These are phyloP conservation scores for Apolygus lucorum DNA, from an alignment of 1,140 invertebrate genomes.

Conservation along the genomic window DNA sequence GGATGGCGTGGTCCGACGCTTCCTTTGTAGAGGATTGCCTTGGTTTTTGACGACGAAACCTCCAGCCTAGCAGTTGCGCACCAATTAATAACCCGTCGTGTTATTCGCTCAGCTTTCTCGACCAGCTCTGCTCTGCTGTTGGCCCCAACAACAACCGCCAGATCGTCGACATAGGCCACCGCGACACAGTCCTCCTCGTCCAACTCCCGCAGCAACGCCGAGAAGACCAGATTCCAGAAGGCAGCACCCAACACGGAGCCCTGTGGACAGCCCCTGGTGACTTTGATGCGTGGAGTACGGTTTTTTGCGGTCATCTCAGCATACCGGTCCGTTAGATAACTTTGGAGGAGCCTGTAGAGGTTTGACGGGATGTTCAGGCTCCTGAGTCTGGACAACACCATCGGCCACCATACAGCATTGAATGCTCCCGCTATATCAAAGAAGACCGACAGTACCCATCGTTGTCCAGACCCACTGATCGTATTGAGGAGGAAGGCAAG, in stretches of 20 bases:
- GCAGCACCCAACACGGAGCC: constrained; percentile 1
- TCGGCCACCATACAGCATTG: too few relatives aligned
- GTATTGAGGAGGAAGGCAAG: too few relatives aligned
- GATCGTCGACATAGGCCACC: constrained; percentile 17
- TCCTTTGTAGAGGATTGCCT: constrained; percentile 26
- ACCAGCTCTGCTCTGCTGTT: background rate
- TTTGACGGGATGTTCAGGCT: too few relatives aligned
- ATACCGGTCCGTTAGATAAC: too few relatives aligned
- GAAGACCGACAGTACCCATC: too few relatives aligned
- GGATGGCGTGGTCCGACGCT: constrained; percentile 9
- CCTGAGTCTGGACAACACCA: too few relatives aligned
- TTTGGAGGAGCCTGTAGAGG: too few relatives aligned
- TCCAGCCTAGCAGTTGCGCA: constrained; percentile 4
- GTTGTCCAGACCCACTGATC: too few relatives aligned
- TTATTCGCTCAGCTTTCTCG: background rate
- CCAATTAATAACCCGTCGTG: background rate
- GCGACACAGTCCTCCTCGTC: background rate
- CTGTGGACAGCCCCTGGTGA: background rate
- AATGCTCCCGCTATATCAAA: too few relatives aligned
- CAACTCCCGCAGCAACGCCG: background rate
- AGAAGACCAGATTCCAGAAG: constrained; percentile 11
- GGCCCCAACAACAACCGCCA: constrained; percentile 7
- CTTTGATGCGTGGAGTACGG: too few relatives aligned
- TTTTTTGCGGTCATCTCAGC: too few relatives aligned
- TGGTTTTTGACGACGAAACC: constrained; percentile 26